Evolutionary conservation across 2,888 invertebrate genomes (phyloP).

Genomic region (Eupithecia inturbata): DNA sequence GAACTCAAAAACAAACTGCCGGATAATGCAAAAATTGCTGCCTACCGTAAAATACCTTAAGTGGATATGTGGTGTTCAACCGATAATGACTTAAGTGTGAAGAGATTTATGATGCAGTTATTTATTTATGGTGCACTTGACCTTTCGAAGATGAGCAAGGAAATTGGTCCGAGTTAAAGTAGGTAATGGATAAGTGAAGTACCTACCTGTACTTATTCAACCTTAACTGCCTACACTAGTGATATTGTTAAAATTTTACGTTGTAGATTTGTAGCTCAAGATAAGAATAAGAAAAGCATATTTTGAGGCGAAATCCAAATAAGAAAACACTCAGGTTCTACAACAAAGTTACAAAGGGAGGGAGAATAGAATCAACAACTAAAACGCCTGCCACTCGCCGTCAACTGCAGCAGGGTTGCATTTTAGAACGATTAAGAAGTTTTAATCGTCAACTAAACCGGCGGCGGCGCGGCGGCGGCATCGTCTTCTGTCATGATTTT

Average conservation of each 20-base stretch:
- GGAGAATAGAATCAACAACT: neutral
- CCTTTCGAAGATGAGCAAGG: constrained; percentile 34
- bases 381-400: neutral
- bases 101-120: constrained; percentile 31
- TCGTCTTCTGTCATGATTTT: neutral
- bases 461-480: neutral
- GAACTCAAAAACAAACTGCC: neutral
- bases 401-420: neutral
- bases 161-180: constrained; percentile 27
- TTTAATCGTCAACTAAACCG: neutral
- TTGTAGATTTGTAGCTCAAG: neutral
- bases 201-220: neutral
- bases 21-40: neutral
- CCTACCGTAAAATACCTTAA: neutral
- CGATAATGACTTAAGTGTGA: constrained; percentile 37
- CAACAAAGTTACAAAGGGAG: neutral
- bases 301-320: neutral
- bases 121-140: constrained; percentile 32
- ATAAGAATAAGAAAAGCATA: neutral
- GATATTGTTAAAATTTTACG: neutral
- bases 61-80: constrained; percentile 1
- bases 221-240: neutral
- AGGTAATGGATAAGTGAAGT: neutral
- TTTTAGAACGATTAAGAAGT: neutral
- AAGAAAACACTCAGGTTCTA: neutral